Base-by-base conservation (phyloP, 2,113 vertebrate genomes). In the Misgurnus anguillicaudatus region DNA sequence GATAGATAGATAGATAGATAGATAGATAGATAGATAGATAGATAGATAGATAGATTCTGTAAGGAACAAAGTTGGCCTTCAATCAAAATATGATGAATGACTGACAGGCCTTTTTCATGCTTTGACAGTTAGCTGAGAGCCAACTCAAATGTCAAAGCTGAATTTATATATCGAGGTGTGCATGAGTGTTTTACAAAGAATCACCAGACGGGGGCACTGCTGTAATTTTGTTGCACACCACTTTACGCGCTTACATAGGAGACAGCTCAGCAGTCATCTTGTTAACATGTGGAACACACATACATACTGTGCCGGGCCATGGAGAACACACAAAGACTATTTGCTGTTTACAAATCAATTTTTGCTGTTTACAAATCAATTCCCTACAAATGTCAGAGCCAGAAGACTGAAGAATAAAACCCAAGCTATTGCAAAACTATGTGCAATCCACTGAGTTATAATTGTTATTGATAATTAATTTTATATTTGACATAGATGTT, bases 141-240 rank as follows among this genome's bases (percentile, higher is more conserved):
- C 68, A 85, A 75, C 82, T 89, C 82, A 84, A 73, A 89, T 87
- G 86, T 87, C 84, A 80, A 72, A 66, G 71, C 77, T 75, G 85
- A 88, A 85, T 89, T 51, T 51, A 83, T 82, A 85, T 85, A 86
- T 86, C 81, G 74, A 80, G 42, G 60, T n/a, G 38, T n/a, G 58
- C 7, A 24, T 53, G 36, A 47, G 21, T 83, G 75, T 81, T 72
- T 71, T 81, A 41, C 82, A 42, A 7, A 3, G 0, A 11, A 3
- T 79, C 16, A 53, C 89, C 92, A 92, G 89, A 88, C 86, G 92
- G 91, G 92, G 92, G 92, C 91, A 92, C 87, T 93, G 84, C 83
- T 88, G 92, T 87, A 90, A 91, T 91, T 90, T 84, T 82, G 82
- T 80, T 90, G 82, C 63, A 75, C 36, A 47, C 47, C 19, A 90